A percentile compares a stretch with the other conserved stretches of the same genome.
These are phyloP conservation scores for Thamnaconus septentrionalis DNA, from an alignment of 2,113 vertebrate species.

Conservation along the genomic window DNA sequence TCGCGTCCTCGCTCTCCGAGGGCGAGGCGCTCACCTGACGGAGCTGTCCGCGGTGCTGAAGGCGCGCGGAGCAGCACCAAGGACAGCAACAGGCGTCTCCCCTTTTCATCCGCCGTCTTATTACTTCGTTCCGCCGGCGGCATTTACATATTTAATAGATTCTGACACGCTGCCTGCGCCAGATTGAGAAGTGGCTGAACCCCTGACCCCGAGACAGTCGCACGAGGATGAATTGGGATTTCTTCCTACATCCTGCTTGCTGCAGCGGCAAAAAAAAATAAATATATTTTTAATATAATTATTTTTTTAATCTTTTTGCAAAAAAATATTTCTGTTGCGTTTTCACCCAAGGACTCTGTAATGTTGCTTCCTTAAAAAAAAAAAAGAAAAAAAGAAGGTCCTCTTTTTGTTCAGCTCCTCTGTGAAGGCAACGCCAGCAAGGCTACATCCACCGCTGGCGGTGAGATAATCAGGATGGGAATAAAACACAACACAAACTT, in stretches of 20 bases:
- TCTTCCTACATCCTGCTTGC: not conserved
- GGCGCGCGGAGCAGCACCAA: constrained; percentile 34
- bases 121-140: not conserved
- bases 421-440: not conserved
- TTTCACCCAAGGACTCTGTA: constrained; percentile 21
- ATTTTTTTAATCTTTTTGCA: not conserved
- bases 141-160: constrained; percentile 6
- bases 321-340: not conserved
- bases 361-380: not conserved
- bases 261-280: not conserved
- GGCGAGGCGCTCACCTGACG: constrained; percentile 50
- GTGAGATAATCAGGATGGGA: no score
- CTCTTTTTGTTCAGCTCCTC: not conserved
- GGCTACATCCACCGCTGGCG: no score
- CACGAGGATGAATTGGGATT: not conserved
- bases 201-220: not conserved
- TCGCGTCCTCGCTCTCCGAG: not conserved
- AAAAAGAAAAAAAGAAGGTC: no score
- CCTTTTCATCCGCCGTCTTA: not conserved
- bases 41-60: constrained; percentile 72
- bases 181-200: not conserved
- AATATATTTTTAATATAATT: no score
- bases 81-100: constrained; percentile 47
- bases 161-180: not conserved
- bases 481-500: no score